These are phyloP conservation scores for Parapsyche elsis DNA, from an alignment of 1,140 invertebrate genomes.

Conservation along the genomic window DNA sequence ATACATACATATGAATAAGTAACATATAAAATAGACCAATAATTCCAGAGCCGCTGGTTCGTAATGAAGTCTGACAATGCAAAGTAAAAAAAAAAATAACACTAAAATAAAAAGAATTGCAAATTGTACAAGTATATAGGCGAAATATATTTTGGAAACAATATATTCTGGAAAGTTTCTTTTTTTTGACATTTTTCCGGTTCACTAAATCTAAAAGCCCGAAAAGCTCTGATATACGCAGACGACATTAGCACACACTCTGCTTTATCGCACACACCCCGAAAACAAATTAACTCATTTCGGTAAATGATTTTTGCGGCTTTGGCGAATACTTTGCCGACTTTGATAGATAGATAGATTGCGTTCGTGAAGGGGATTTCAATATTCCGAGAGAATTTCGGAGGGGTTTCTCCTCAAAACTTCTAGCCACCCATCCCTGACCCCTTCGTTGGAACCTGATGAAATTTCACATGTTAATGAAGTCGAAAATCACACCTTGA, in stretches of 20 bases:
- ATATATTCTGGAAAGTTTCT: no score
- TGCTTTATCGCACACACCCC: background rate
- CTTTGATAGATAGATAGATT: constrained; percentile 32
- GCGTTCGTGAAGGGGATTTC: constrained; percentile 27
- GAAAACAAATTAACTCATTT: constrained; percentile 23
- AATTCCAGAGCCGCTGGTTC: background rate
- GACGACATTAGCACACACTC: no score
- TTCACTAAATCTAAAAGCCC: no score
- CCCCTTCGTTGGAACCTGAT: background rate
- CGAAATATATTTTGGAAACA: no score
- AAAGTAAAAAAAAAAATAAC: no score
- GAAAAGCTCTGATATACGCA: no score
- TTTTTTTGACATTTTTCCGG: no score
- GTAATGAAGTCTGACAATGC: no score
- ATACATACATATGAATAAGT: background rate
- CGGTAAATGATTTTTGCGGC: constrained; percentile 30
- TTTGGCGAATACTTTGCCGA: constrained; percentile 21
- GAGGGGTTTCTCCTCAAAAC: constrained; percentile 24
- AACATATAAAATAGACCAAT: background rate
- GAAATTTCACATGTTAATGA: constrained; percentile 25
- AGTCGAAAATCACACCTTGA: constrained; percentile 25
- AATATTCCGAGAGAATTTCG: constrained; percentile 12
- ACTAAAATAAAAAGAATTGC: no score
- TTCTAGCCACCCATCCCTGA: background rate
- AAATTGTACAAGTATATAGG: no score